Percentiles rank a stretch among this genome's conserved stretches.
These are phyloP conservation scores for Misgurnus mizolepis DNA, from an alignment of 2,113 vertebrate species.

Conservation along the genomic window DNA sequence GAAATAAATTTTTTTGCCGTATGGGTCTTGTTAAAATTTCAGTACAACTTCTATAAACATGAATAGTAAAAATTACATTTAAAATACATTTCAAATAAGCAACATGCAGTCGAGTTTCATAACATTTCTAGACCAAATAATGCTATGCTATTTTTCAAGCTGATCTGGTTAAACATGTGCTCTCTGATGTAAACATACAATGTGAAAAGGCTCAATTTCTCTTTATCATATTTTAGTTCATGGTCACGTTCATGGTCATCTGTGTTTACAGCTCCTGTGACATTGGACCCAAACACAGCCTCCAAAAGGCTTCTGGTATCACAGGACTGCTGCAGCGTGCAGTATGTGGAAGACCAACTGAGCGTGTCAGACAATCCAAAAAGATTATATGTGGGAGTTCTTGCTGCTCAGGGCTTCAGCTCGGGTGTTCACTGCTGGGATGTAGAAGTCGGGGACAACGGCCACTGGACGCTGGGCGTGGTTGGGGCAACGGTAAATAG, in stretches of 20 bases:
- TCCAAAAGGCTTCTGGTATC: constrained; percentile 28
- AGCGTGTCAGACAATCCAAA: background rate
- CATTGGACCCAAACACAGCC: constrained; percentile 42
- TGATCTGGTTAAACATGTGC: no score
- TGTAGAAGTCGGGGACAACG: constrained; percentile 41
- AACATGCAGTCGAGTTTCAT: no score
- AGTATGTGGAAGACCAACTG: background rate
- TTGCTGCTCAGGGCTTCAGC: constrained; percentile 25
- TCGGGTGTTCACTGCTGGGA: constrained; percentile 52
- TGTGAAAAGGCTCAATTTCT: no score
- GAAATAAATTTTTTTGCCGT: no score
- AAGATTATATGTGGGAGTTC: constrained; percentile 39
- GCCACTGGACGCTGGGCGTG: constrained; percentile 44
- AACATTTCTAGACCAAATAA: no score
- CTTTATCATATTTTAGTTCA: no score
- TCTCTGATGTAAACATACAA: no score
- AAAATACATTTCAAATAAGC: no score
- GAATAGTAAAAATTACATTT: no score
- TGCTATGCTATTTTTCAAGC: no score
- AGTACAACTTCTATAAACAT: no score
- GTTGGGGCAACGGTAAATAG: constrained; percentile 20
- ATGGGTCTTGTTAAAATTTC: no score
- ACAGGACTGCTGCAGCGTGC: constrained; percentile 10
- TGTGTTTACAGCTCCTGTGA: constrained; percentile 44
- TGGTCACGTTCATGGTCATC: background rate